phyloP scores from a whole-genome alignment of 2,797 vertebrate species.

The Neostethus bicornis region DNA sequence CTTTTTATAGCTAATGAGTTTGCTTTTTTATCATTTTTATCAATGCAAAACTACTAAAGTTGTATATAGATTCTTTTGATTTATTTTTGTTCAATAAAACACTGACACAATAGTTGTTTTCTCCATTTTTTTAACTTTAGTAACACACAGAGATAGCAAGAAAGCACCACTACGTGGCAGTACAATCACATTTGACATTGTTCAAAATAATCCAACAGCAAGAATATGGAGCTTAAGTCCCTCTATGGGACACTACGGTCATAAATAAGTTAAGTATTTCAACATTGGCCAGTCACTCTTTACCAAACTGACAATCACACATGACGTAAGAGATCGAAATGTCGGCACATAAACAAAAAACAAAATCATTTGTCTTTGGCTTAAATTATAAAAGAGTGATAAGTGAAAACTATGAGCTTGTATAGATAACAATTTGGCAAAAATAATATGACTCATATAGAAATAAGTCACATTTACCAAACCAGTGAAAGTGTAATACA shows the following conservation, averaged over 20 bases:
- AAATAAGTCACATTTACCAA: constrained; percentile 45
- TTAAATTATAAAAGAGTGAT: constrained; percentile 52
- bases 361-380: constrained; percentile 66
- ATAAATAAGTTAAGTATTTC: constrained; percentile 96
- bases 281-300: constrained; percentile 88
- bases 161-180: constrained; percentile 84
- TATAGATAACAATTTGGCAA: constrained; percentile 37
- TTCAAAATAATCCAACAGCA: constrained; percentile 81
- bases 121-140: constrained; percentile 66
- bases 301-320: constrained; percentile 85
- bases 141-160: constrained; percentile 85
- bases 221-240: constrained; percentile 86
- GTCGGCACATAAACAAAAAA: constrained; percentile 32
- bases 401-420: constrained; percentile 36
- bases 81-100: constrained; percentile 84
- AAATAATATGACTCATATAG: constrained; percentile 30
- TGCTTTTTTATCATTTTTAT: constrained; percentile 1
- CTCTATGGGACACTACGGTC: constrained; percentile 85
- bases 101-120: constrained; percentile 74
- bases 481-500: constrained; percentile 9
- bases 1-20: background rate
- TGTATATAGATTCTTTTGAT: constrained; percentile 55
- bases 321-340: constrained; percentile 75
- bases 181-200: constrained; percentile 85
- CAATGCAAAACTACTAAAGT: constrained; percentile 32